These are phyloP conservation scores for Neoseiulus cucumeris DNA, from an alignment of 1,140 invertebrate species.

Conservation along the genomic window DNA sequence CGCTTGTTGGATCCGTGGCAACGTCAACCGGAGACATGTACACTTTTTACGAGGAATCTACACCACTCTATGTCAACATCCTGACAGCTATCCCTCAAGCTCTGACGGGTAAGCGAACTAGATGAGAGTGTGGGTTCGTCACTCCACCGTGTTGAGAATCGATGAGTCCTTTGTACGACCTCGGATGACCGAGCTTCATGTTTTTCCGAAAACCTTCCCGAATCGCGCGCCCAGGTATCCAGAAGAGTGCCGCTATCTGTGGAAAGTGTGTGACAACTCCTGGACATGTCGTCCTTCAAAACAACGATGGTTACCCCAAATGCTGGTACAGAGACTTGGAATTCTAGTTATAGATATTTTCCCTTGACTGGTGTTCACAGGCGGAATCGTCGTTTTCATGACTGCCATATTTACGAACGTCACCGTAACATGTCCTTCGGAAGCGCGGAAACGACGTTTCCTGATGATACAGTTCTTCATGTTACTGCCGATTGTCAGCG, in stretches of 20 bases:
- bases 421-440: background rate
- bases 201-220: too few relatives aligned
- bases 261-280: too few relatives aligned
- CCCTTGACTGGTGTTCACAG: background rate
- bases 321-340: too few relatives aligned
- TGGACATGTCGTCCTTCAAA: too few relatives aligned
- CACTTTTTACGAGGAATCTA: background rate
- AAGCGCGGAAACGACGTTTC: background rate
- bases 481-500: background rate
- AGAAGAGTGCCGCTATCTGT: too few relatives aligned
- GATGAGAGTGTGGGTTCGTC: too few relatives aligned
- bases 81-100: background rate
- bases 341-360: too few relatives aligned
- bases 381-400: background rate
- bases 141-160: too few relatives aligned
- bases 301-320: too few relatives aligned
- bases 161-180: too few relatives aligned
- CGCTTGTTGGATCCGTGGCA: background rate
- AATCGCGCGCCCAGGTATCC: too few relatives aligned
- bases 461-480: conserved; percentile 4
- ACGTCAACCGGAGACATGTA: background rate
- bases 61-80: background rate
- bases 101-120: background rate
- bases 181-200: too few relatives aligned
- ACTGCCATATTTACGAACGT: background rate